Evolutionary conservation across 1,140 invertebrate species (phyloP).

Genomic region (Hycleus cichorii): DNA sequence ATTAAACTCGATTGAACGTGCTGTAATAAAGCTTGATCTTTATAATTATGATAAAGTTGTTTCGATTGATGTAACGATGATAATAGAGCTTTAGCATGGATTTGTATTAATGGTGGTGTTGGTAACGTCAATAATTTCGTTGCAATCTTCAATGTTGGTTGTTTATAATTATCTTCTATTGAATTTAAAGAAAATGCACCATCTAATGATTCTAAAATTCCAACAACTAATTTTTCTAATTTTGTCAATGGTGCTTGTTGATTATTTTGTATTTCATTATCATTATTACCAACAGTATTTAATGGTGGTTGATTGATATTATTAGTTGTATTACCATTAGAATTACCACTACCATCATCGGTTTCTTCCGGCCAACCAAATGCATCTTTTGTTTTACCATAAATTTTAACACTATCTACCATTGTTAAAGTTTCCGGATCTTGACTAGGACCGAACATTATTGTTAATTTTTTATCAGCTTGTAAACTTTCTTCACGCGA

Average conservation of each 20-base stretch:
- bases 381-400: constrained; percentile 91
- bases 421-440: constrained; percentile 85
- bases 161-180: constrained; percentile 43
- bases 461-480: constrained; percentile 83
- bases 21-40: constrained; percentile 75
- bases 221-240: constrained; percentile 52
- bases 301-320: constrained; percentile 28
- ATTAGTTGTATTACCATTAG: not conserved
- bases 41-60: constrained; percentile 75
- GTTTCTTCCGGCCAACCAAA: constrained; percentile 96
- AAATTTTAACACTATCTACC: constrained; percentile 89
- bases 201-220: constrained; percentile 69
- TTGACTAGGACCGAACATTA: constrained; percentile 86
- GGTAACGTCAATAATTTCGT: constrained; percentile 76
- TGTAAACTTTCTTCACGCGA: constrained; percentile 89
- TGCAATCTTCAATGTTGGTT: constrained; percentile 63
- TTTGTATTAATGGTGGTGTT: constrained; percentile 69
- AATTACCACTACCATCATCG: constrained; percentile 56
- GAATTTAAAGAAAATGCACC: constrained; percentile 50
- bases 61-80: constrained; percentile 69
- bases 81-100: constrained; percentile 70
- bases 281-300: not conserved
- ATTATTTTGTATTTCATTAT: not conserved
- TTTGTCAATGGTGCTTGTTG: constrained; percentile 4
- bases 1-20: constrained; percentile 67